Conservation (phyloP, 2,797 vertebrate species). For the Micrastur ruficollis region DNA sequence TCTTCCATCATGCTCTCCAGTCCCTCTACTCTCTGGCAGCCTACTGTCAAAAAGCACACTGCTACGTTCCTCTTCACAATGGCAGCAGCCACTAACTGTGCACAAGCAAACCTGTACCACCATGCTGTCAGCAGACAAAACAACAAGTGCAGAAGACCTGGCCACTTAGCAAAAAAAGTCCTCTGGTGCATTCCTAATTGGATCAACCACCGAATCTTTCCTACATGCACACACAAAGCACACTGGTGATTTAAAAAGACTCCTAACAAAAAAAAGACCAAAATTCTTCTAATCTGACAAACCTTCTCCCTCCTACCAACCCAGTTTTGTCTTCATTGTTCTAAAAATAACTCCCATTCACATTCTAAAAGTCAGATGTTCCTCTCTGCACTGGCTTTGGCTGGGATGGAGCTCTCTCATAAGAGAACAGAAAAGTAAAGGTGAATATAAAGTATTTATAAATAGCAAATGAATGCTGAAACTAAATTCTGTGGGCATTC, state of each 20-base stretch:
- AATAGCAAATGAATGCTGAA: neutral
- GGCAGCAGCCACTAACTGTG: neutral
- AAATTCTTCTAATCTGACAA: neutral
- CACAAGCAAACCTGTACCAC: neutral
- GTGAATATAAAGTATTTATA: constrained; percentile 3
- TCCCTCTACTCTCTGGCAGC: neutral
- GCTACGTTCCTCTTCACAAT: neutral
- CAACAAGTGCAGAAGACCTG: neutral
- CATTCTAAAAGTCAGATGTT: neutral
- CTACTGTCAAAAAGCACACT: neutral
- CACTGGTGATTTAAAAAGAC: neutral
- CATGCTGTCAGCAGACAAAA: neutral
- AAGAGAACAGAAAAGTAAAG: neutral
- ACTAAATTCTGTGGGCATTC: neutral
- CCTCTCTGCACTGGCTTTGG: neutral
- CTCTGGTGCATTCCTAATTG: neutral
- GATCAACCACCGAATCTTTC: neutral
- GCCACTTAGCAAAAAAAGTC: neutral
- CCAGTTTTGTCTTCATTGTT: neutral
- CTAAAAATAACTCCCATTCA: constrained; percentile 19
- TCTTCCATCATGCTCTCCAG: neutral
- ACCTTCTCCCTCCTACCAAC: neutral
- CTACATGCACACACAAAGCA: neutral
- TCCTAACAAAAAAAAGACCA: neutral
- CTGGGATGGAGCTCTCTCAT: neutral